A percentile compares a stretch with the other conserved stretches of the same genome.
Conservation (phyloP, 92 coral and sea anemone species). For the Actinernus sp. region DNA sequence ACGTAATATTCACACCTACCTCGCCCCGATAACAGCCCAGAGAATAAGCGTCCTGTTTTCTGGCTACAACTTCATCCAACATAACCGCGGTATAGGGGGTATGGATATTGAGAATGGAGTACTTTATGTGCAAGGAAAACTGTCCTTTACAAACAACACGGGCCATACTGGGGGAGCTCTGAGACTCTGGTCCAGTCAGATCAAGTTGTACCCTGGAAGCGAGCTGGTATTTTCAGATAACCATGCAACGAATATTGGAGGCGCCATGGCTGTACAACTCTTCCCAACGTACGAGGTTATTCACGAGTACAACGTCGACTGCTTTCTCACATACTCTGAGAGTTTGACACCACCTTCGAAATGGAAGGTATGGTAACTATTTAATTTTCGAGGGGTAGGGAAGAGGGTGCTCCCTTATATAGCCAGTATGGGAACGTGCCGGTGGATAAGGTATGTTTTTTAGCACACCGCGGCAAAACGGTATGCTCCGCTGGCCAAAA, state of each 20-base stretch:
- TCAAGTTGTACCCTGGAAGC: conserved; percentile 74
- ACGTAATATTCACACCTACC: conserved; percentile 48
- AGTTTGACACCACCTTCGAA: conserved; percentile 50
- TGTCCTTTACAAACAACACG: conserved; percentile 62
- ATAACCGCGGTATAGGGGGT: conserved; percentile 80
- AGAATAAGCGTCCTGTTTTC: conserved; percentile 60
- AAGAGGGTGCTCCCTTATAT: no score
- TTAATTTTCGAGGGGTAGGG: no score
- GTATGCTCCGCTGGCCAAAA: no score
- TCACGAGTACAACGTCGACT: conserved; percentile 74
- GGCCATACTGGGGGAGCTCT: conserved; percentile 85
- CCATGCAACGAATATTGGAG: conserved; percentile 70
- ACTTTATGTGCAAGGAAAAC: conserved; percentile 72
- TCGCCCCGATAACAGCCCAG: conserved; percentile 78
- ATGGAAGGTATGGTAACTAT: conserved; percentile 82
- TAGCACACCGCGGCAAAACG: no score
- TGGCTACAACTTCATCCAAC: conserved; percentile 68
- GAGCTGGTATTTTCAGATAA: conserved; percentile 68
- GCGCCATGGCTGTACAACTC: conserved; percentile 74
- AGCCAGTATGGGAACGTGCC: no score
- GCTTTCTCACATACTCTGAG: conserved; percentile 77
- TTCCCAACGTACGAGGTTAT: conserved; percentile 70
- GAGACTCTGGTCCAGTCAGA: conserved; percentile 73
- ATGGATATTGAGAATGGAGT: conserved; percentile 63
- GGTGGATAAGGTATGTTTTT: no score